Base-by-base conservation (phyloP, 2,888 invertebrate species). In the Sepioteuthis lessoniana region DNA sequence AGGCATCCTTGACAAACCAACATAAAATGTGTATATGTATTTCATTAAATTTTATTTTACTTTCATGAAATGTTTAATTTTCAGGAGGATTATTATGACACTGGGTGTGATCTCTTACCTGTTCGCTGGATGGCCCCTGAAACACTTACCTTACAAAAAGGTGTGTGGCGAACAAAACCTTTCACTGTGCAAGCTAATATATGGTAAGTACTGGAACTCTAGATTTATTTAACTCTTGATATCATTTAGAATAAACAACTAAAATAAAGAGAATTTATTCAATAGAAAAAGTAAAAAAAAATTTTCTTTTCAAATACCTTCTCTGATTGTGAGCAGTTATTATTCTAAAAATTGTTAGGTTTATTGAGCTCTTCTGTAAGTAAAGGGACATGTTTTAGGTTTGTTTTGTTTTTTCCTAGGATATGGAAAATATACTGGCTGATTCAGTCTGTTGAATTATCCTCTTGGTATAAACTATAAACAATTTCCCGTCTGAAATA, bases 91-190 rank as follows among this genome's bases (percentile, higher is more conserved):
- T 98, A 98, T 97, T 98, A 98, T 96, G 98, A 98, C 94, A 97
- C 98, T 60, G 98, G 98, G 38, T 98, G 98, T 95, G 97, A 98
- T 91, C 98, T 98, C 0, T 97, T 98, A 37, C 98, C 98, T 0
- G 98, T 98, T 76, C 97, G 98, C 94, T 98, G 98, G 98, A 98
- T 98, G 96, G 98, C 98, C 21, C 98, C 98, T 0, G 98, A 98
- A 97, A 98, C 98, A 35, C 97, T 98, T 25, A 97, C 95, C 21
- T 98, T 98, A 95, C 98, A 98, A 1, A 98, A 98, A 93, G 98
- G 98, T 3, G 98, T 98, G 0, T 98, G 98, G 94, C 98, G 98
- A 96, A 98, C 98, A 0, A 97, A 98, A 94, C 97, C 97, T 94
- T 97, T 97, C 76, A 98, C 98, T 10, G 97, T 97, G 90, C 97